Percentiles rank a stretch among this genome's conserved stretches.
These are phyloP conservation scores for Physocephala rufipes DNA, from an alignment of 2,888 invertebrate species.

Conservation along the genomic window DNA sequence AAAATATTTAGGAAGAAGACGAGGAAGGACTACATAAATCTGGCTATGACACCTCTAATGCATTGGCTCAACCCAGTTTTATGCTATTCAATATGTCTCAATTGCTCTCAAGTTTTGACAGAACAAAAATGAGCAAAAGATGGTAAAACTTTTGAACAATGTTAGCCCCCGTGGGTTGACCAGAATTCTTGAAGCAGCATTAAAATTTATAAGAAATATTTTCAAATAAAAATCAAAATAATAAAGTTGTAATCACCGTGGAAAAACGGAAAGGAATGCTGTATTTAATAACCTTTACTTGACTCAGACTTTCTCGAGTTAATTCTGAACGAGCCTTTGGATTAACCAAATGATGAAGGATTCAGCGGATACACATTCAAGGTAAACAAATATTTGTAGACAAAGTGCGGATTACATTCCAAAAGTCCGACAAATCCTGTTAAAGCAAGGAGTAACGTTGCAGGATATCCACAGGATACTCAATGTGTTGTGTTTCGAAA, in stretches of 20 bases:
- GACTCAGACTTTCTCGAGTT: constrained; percentile 46
- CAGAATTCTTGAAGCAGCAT: not conserved
- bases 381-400: constrained; percentile 59
- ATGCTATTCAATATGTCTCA: no score
- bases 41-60: no score
- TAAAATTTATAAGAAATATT: not conserved
- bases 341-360: constrained; percentile 40
- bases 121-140: no score
- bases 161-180: no score
- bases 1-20: no score
- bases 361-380: constrained; percentile 38
- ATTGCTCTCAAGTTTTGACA: no score
- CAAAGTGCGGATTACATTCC: constrained; percentile 56
- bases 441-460: constrained; percentile 45
- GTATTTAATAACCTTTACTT: no score
- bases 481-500: constrained; percentile 1
- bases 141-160: no score
- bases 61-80: no score
- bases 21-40: no score
- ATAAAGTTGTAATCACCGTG: not conserved
- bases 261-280: constrained; percentile 14
- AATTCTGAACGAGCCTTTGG: constrained; percentile 56
- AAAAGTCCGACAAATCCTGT: constrained; percentile 61
- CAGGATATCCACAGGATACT: not conserved
- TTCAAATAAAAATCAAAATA: not conserved